Base-by-base conservation (phyloP, 1,140 invertebrate species). In the Anastrepha obliqua region DNA sequence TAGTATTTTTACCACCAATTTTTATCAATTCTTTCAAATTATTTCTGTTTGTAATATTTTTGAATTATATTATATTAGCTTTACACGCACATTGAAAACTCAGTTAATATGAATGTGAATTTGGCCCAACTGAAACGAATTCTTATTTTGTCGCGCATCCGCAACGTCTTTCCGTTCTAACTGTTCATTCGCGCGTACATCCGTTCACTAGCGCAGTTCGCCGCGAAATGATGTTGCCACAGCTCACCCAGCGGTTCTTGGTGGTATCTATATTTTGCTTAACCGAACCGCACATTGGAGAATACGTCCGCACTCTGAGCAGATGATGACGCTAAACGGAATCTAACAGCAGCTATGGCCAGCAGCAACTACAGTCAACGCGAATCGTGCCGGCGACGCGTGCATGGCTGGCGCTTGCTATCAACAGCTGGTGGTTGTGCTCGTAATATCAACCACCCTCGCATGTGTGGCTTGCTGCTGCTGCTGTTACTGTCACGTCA, bases 401-500 rank as follows among this genome's bases (percentile, higher is more conserved):
- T 74, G 67, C 67, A 39, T 74, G 42, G 67, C 60, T 62, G 60
- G 60, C 67, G 67, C 60, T 62, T 13, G 60, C 42, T 74, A 42
- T 74, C 39, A 74, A 17, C 67, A 74, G 67, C 42, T 15, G 44
- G 67, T 74, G 67, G 67, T 74, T 74, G 13, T 15, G 42, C 29
- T 29, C 29, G 29, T 29, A 29, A 42, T 74, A 74, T 74, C 42
- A 74, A 74, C 67, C 67, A 74, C 67, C 67, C 67, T 74, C 67
- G 42, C 67, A 47, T 13, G 17, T 62, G 60, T 13, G 60, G 9
- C 17, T 62, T 65, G n/a, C 6, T 65, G n/a, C 5, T 65, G 67
- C 42, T 74, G 67, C 67, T 42, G 11, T 15, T 15, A 13, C 13
- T 42, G 42, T 44, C 67, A 74, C 67, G 67, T 74, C 67, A 74